Evolutionary conservation across 2,797 vertebrate species (phyloP), one percentile per base, ranked within the genome.

Genomic region (Pseudochirops corinnae): DNA sequence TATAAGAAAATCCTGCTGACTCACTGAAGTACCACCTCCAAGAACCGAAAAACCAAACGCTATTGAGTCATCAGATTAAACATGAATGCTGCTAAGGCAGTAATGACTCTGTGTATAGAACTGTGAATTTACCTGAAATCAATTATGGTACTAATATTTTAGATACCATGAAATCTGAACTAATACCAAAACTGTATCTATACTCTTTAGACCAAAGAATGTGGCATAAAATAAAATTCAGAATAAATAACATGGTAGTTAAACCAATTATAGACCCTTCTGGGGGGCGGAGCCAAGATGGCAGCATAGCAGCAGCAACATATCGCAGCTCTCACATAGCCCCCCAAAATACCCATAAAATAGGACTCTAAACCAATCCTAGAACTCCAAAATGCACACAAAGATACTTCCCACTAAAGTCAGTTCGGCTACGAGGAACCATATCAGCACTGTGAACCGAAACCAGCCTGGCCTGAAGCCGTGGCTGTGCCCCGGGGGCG

Each of bases 101-200:
- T 53, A 0, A 13, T 29, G 55, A 67, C 16, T 50, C 21, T 58
- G 91, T 91, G 90, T 57, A 93, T 0, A 93, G 53, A 55, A 91
- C 55, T 26, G 21, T 18, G 21, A 7, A 67, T 5, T 13, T 14
- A 92, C 5, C 4, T 1, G 90, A 82, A 18, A 92, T 1, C 39
- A 91, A 28, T 90, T 93, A 16, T 90, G 56, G 29, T n/a, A 91
- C n/a, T 74, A 39, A 7, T 74, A 74, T 33, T 74, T 18, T 7
- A 39, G 16, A 74, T 74, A 18, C 6, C 62, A 39, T 74, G 62
- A 74, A 74, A 39, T 74, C 5, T 74, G 33, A 74, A 74, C 92
- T 52, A 95, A 9, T 92, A 50, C 3, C 96, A 94, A 74, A 97
- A 90, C 18, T 93, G 9, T 92, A 18, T 93, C 24, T 92, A 39